Evolutionary conservation across 2,113 vertebrate genomes (phyloP).

Genomic region (Rafetus swinhoei): DNA sequence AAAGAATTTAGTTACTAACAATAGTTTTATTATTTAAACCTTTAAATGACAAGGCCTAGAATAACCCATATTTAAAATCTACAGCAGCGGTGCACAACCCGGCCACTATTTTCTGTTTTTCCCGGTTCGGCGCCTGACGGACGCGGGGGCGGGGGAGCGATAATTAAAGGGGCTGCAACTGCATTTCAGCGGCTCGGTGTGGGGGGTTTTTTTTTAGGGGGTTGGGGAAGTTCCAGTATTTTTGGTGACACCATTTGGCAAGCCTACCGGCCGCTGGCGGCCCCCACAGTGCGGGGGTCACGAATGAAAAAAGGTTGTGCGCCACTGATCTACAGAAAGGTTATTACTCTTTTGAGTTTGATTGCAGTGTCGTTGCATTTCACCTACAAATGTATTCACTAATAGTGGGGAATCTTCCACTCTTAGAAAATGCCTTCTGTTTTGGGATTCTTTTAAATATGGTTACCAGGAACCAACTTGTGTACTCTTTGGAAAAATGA

Average conservation of each 20-base stretch:
- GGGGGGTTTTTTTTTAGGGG: no score
- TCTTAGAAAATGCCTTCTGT: not conserved
- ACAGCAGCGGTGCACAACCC: not conserved
- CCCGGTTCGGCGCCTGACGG: no score
- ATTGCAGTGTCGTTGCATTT: not conserved
- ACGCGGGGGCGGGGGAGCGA: no score
- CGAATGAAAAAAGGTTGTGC: no score
- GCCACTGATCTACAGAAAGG: no score
- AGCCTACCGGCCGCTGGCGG: no score
- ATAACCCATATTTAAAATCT: not conserved
- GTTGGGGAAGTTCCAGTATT: no score
- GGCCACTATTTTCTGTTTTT: no score
- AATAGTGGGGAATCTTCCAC: not conserved
- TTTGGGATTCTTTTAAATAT: slow-evolving; percentile 16
- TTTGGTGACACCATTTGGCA: no score
- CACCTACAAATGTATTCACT: not conserved
- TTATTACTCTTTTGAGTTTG: not conserved
- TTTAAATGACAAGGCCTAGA: not conserved
- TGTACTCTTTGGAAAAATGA: slow-evolving; percentile 5
- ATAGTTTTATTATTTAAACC: not conserved
- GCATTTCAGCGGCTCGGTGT: no score
- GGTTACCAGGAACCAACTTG: not conserved
- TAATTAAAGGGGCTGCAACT: no score
- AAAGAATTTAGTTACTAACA: not conserved
- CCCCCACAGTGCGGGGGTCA: no score